Conservation (phyloP, 2,797 vertebrate species). For the Xenopus petersii region DNA sequence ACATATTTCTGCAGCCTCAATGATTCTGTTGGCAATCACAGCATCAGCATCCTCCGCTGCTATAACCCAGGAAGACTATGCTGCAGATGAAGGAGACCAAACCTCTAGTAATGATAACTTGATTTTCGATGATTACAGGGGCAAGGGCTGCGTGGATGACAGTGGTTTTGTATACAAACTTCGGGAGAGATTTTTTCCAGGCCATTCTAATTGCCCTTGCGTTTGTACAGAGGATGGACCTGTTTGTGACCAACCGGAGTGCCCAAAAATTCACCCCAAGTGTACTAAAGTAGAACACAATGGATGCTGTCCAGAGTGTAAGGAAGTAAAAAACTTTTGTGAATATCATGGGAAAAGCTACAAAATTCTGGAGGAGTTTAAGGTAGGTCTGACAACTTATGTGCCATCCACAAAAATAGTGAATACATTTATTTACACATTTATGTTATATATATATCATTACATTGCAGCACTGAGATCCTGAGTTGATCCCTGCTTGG, state of each 20-base stretch:
- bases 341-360: constrained; percentile 97
- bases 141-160: constrained; percentile 98
- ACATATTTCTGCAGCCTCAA: constrained; percentile 78
- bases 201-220: constrained; percentile 98
- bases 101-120: constrained; percentile 84
- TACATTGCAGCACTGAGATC: too few species aligned
- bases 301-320: constrained; percentile 98
- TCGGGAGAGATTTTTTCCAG: constrained; percentile 95
- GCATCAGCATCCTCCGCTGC: constrained; percentile 78
- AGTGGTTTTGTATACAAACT: constrained; percentile 98
- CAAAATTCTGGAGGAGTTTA: constrained; percentile 98
- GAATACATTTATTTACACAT: too few species aligned
- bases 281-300: constrained; percentile 99
- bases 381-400: constrained; percentile 74
- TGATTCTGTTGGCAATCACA: constrained; percentile 82
- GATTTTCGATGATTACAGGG: constrained; percentile 97
- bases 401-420: too few species aligned
- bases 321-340: constrained; percentile 99
- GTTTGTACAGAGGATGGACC: constrained; percentile 97
- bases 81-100: constrained; percentile 87
- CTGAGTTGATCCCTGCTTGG: too few species aligned
- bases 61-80: constrained; percentile 88
- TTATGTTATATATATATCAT: too few species aligned
- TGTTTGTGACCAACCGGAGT: constrained; percentile 96
- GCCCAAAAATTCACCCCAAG: constrained; percentile 97